Percentiles rank a stretch among this genome's conserved stretches.
phyloP scores from a whole-genome alignment of 2,888 invertebrate genomes.

The Lithophane ornitopus region DNA sequence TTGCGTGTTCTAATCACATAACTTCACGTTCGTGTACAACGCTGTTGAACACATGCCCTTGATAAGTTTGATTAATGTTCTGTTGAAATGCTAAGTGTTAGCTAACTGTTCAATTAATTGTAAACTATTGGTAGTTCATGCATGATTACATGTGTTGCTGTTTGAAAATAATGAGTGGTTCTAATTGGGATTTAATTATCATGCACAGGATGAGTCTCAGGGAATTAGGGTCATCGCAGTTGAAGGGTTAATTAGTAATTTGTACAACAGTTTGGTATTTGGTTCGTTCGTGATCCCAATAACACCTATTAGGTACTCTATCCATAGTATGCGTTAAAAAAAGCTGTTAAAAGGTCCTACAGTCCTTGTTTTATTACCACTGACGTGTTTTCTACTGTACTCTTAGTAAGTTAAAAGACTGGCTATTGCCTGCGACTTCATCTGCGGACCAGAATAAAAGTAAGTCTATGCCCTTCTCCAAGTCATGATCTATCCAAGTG shows the following conservation, averaged over 20 bases:
- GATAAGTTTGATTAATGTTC: conserved; percentile 62
- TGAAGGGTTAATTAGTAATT: neutral
- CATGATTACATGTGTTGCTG: conserved; percentile 23
- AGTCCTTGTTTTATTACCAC: neutral
- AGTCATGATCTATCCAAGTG: too few relatives aligned
- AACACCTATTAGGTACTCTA: too few relatives aligned
- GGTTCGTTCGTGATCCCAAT: neutral
- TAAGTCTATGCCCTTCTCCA: too few relatives aligned
- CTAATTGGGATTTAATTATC: neutral
- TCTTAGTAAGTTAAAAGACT: neutral
- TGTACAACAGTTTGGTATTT: neutral
- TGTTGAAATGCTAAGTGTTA: conserved; percentile 64
- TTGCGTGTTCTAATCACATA: conserved; percentile 59
- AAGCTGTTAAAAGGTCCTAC: neutral
- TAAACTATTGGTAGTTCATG: conserved; percentile 34
- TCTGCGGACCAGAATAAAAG: too few relatives aligned
- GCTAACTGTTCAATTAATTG: conserved; percentile 55
- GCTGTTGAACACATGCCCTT: conserved; percentile 64
- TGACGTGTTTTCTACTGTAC: neutral
- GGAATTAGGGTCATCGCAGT: neutral
- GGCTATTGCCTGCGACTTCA: too few relatives aligned
- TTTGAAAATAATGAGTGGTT: conserved; percentile 19
- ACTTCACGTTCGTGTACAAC: conserved; percentile 58
- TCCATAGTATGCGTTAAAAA: too few relatives aligned
- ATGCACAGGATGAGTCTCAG: neutral